Percentiles rank a stretch among this genome's conserved stretches.
Conservation (phyloP, 2,797 vertebrate species). For the Crypturellus tataupa region DNA sequence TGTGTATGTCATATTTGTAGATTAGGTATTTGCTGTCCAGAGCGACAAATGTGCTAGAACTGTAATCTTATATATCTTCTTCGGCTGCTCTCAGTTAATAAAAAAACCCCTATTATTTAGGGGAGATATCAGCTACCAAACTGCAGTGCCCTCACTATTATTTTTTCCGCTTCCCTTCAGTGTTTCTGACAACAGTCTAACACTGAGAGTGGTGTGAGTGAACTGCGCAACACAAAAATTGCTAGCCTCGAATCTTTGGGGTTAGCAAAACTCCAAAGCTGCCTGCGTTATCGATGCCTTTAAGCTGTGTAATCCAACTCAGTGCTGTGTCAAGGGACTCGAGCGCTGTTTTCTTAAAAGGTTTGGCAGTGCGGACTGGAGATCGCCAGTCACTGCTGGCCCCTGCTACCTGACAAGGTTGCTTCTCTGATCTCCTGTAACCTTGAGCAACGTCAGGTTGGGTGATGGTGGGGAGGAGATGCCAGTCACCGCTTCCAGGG, state of each 20-base stretch:
- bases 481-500: not conserved
- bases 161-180: not conserved
- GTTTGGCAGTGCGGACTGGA: fast-evolving
- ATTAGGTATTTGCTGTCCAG: not conserved
- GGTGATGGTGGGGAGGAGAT: not conserved
- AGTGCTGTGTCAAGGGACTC: not conserved
- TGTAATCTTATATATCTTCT: not conserved
- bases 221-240: not conserved
- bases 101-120: slow-evolving; percentile 37
- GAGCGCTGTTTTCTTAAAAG: not conserved
- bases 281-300: not conserved
- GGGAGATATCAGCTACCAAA: not conserved
- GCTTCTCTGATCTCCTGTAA: not conserved
- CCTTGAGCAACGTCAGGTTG: not conserved
- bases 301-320: not conserved
- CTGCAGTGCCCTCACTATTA: not conserved
- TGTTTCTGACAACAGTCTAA: not conserved
- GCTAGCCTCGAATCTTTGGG: not conserved
- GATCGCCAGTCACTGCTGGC: fast-evolving
- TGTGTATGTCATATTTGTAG: not conserved
- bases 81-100: slow-evolving; percentile 10
- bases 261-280: not conserved
- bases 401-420: not conserved
- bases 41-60: not conserved
- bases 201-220: not conserved